Evolutionary conservation across 2,113 vertebrate genomes (phyloP).

Genomic region (Dasypus novemcinctus): DNA sequence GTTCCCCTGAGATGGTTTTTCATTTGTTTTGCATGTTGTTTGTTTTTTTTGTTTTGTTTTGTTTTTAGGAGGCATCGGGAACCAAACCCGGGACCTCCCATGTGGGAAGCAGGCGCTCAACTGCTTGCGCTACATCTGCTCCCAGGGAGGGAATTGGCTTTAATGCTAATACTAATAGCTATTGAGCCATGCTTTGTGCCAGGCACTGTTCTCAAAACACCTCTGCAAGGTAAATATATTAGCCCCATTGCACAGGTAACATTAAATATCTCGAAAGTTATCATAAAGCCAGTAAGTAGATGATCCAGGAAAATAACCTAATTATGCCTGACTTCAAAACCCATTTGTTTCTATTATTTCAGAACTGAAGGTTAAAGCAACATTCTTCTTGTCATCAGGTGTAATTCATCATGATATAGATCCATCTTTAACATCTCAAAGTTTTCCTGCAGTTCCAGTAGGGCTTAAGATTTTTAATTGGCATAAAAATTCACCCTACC

Average conservation of each 20-base stretch:
- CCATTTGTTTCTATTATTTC: constrained; percentile 12
- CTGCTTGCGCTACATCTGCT: too few relatives aligned
- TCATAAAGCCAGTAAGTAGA: background rate
- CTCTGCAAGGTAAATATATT: background rate
- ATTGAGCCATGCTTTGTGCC: constrained; percentile 38
- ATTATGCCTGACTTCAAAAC: constrained; percentile 16
- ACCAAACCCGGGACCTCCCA: too few relatives aligned
- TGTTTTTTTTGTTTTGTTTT: too few relatives aligned
- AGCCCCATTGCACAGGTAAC: background rate
- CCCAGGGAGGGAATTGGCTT: background rate
- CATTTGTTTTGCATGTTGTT: too few relatives aligned
- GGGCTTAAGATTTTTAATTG: background rate
- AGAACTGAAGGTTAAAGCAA: constrained; percentile 4
- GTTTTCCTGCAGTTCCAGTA: background rate
- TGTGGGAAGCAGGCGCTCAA: too few relatives aligned
- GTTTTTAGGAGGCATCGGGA: too few relatives aligned
- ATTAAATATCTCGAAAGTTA: constrained; percentile 31
- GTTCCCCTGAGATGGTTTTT: too few relatives aligned
- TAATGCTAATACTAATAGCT: background rate
- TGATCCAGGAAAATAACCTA: background rate
- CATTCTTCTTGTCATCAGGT: background rate
- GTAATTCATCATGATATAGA: background rate
- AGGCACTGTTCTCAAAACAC: constrained; percentile 8
- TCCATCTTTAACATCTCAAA: background rate
- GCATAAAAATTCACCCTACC: background rate